Percentiles rank a stretch among this genome's conserved stretches.
Evolutionary conservation across 2,113 vertebrate genomes (phyloP).

Genomic region (Amphiprion percula): DNA sequence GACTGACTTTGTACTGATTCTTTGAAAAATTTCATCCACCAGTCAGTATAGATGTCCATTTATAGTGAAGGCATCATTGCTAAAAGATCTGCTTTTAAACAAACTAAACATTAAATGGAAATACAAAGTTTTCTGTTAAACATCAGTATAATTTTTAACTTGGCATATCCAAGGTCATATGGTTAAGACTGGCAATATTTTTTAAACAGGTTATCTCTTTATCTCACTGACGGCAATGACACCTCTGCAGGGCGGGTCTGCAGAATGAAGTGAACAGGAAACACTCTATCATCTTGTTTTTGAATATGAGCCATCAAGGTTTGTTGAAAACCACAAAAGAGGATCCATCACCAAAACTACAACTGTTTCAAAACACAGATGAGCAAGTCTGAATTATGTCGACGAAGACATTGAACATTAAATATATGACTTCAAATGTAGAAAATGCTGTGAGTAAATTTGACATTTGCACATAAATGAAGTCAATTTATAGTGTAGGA

Average conservation of each 20-base stretch:
- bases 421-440: background rate
- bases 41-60: background rate
- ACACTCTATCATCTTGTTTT: slow-evolving; percentile 8
- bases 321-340: slow-evolving; percentile 62
- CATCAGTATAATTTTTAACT: background rate
- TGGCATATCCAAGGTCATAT: background rate
- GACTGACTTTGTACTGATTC: background rate
- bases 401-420: background rate
- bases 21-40: background rate
- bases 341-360: slow-evolving; percentile 34
- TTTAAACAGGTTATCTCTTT: no score
- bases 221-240: background rate
- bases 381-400: slow-evolving; percentile 14
- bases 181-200: background rate
- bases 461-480: background rate
- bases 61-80: background rate
- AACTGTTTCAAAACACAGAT: slow-evolving; percentile 6
- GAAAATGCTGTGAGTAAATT: background rate
- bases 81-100: no score
- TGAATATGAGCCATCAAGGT: slow-evolving; percentile 38
- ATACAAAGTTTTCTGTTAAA: background rate
- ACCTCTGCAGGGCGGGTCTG: slow-evolving; percentile 39
- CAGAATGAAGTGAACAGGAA: slow-evolving; percentile 38
- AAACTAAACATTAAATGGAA: background rate
- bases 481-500: background rate